These are phyloP conservation scores for Odontamblyopus lacepedii DNA, from an alignment of 2,797 vertebrate species.

Conservation along the genomic window DNA sequence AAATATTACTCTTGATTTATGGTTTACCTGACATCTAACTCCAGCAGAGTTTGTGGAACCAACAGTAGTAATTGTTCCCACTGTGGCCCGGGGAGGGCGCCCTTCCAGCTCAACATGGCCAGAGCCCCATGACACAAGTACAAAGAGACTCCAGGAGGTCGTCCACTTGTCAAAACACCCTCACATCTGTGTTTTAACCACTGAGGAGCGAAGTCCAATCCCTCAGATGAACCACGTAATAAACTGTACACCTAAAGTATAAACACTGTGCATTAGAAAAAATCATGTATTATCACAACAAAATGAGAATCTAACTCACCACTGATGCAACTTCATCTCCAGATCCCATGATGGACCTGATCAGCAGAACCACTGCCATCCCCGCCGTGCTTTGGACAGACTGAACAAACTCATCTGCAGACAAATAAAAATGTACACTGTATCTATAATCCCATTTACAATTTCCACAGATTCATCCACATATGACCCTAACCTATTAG, in stretches of 20 bases:
- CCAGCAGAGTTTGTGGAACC: conserved; percentile 80
- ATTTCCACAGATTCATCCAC: background rate
- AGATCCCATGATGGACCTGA: conserved; percentile 81
- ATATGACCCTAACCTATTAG: too few relatives aligned
- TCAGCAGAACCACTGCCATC: conserved; percentile 86
- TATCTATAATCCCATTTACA: background rate
- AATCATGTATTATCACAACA: background rate
- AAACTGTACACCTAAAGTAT: conserved; percentile 81
- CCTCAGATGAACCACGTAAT: conserved; percentile 66
- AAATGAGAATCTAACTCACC: conserved; percentile 75
- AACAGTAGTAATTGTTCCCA: conserved; percentile 84
- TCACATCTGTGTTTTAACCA: conserved; percentile 83
- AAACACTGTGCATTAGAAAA: background rate
- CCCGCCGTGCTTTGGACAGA: conserved; percentile 89
- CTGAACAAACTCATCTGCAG: conserved; percentile 86
- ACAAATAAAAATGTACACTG: background rate
- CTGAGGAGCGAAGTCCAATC: conserved; percentile 54
- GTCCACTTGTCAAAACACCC: conserved; percentile 62
- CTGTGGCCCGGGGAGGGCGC: conserved; percentile 65
- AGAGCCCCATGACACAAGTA: conserved; percentile 91
- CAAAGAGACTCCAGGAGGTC: conserved; percentile 76
- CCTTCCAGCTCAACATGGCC: conserved; percentile 91
- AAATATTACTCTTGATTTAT: background rate
- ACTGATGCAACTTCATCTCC: conserved; percentile 78
- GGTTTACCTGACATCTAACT: conserved; percentile 83